A percentile compares a stretch with the other conserved stretches of the same genome.
Evolutionary conservation across 2,888 invertebrate genomes (phyloP).

Genomic region (Xanthorhoe spadicearia): DNA sequence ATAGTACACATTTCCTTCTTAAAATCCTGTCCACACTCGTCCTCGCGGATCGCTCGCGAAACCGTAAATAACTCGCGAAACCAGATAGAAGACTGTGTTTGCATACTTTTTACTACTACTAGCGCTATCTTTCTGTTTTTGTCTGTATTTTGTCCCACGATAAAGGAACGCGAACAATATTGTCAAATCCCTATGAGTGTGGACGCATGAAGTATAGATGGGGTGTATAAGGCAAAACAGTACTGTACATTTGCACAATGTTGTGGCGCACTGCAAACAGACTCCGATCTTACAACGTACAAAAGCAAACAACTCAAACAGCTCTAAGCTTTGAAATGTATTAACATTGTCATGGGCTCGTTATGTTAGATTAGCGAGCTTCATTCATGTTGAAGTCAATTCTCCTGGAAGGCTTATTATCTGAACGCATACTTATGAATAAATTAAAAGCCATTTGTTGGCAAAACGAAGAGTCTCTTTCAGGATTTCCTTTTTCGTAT

Average conservation of each 20-base stretch:
- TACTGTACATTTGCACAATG: constrained; percentile 8
- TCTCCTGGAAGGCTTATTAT: constrained; percentile 40
- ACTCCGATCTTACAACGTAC: constrained; percentile 27
- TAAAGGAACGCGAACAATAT: no score
- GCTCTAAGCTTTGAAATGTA: constrained; percentile 52
- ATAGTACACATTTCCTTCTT: no score
- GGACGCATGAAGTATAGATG: no score
- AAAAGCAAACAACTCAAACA: constrained; percentile 64
- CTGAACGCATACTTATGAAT: constrained; percentile 33
- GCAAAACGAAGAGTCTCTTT: constrained; percentile 6
- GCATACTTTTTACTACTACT: no score
- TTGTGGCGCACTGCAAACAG: constrained; percentile 21
- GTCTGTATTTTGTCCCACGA: no score
- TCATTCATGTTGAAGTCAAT: constrained; percentile 47
- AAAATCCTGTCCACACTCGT: no score
- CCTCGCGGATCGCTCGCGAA: no score
- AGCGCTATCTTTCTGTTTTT: no score
- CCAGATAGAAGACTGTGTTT: no score
- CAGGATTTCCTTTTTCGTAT: constrained; percentile 7
- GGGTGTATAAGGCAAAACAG: neutral
- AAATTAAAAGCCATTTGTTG: constrained; percentile 26
- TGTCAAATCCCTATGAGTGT: no score
- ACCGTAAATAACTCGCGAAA: no score
- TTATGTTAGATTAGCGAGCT: constrained; percentile 51
- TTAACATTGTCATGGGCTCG: constrained; percentile 55